Conservation (phyloP, 2,113 vertebrate genomes). For the Alaudala cheleensis region DNA sequence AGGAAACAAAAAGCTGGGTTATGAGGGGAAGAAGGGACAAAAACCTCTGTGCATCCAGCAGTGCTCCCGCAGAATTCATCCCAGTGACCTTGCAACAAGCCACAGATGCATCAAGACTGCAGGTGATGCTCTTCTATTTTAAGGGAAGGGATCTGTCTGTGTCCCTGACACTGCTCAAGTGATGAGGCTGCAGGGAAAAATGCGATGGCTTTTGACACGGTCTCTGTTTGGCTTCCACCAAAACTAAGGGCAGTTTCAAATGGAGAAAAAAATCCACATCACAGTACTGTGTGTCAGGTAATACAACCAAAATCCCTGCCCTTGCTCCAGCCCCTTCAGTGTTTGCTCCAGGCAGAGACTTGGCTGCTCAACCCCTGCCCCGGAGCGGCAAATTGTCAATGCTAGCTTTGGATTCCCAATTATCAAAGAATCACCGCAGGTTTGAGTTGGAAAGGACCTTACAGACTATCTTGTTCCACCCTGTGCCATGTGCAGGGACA, state of each 20-base stretch:
- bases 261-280: too few species aligned
- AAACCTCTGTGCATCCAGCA: neutral
- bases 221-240: neutral
- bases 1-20: neutral
- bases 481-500: neutral
- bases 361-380: neutral
- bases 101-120: fast-evolving
- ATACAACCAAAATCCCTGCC: neutral
- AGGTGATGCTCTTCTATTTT: neutral
- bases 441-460: neutral
- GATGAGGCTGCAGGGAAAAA: neutral
- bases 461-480: neutral
- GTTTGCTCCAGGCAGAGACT: neutral
- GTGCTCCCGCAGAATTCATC: neutral
- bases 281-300: neutral
- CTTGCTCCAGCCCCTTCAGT: neutral
- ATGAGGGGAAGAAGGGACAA: neutral
- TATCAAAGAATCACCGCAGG: neutral
- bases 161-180: neutral
- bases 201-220: neutral
- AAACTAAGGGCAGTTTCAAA: neutral
- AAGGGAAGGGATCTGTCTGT: neutral
- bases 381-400: fast-evolving
- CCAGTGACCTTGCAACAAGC: neutral
- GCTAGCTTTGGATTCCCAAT: neutral